Evolutionary conservation across 37 sponge, comb jelly and placozoan genomes (phyloP).

Genomic region (Bolinopsis microptera): DNA sequence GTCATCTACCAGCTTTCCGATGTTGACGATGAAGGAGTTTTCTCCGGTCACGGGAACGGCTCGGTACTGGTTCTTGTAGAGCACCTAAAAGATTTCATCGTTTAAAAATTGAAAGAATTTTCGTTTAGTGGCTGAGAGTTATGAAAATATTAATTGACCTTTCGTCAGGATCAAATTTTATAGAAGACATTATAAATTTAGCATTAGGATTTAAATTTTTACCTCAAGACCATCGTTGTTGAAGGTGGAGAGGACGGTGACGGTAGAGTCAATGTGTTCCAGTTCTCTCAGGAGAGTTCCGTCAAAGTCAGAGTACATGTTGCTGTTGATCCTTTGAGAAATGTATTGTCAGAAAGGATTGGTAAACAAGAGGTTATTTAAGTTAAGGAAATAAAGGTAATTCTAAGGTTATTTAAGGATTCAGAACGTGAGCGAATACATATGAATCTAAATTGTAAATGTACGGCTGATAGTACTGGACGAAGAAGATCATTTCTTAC

Average conservation of each 20-base stretch:
- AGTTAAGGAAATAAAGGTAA: too few species aligned
- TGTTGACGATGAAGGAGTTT: constrained; percentile 33
- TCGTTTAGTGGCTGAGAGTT: too few species aligned
- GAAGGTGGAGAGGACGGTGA: constrained; percentile 55
- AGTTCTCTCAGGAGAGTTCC: background rate
- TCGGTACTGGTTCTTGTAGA: background rate
- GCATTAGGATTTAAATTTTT: background rate
- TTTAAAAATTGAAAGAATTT: too few species aligned
- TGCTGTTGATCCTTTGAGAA: constrained; percentile 11
- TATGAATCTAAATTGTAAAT: too few species aligned
- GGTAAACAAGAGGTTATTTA: too few species aligned
- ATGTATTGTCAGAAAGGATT: background rate
- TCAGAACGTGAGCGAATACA: too few species aligned
- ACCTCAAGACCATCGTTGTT: constrained; percentile 31
- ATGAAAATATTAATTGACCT: background rate
- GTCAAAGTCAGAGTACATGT: constrained; percentile 56
- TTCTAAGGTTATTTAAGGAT: too few species aligned
- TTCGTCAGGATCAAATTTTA: background rate
- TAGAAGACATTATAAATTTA: background rate
- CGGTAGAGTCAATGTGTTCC: constrained; percentile 44
- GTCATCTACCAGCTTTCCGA: constrained; percentile 39
- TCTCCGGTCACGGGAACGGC: background rate
- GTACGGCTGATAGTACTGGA: too few species aligned
- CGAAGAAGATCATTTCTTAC: too few species aligned
- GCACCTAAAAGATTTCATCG: constrained; percentile 20